phyloP scores from a whole-genome alignment of 2,888 invertebrate genomes.

The Ditula angustiorana region DNA sequence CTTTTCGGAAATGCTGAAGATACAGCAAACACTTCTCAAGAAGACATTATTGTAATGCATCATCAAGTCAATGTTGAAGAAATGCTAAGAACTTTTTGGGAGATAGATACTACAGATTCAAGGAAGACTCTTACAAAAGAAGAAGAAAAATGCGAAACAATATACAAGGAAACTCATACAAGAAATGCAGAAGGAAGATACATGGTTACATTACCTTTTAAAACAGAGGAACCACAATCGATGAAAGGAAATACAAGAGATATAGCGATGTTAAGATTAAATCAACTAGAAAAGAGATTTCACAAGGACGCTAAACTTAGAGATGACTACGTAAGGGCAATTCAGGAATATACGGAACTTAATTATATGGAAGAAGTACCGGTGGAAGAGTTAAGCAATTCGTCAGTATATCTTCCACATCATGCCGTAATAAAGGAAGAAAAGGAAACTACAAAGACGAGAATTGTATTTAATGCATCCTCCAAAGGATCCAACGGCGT shows the following conservation, averaged over 20 bases:
- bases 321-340: conserved; percentile 18
- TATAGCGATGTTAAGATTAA: conserved; percentile 8
- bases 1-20: conserved; percentile 44
- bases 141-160: conserved; percentile 16
- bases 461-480: no score
- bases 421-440: no score
- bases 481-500: no score
- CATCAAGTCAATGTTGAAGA: no score
- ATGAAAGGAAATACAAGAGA: conserved; percentile 21
- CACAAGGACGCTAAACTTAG: conserved; percentile 9
- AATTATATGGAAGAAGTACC: no score
- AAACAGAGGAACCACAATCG: neutral
- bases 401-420: no score
- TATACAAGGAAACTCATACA: neutral
- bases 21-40: no score
- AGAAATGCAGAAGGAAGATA: conserved; percentile 12
- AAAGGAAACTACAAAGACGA: no score
- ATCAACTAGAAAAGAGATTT: conserved; percentile 26
- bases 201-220: neutral
- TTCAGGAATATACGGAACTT: conserved; percentile 18
- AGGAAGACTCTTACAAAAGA: neutral
- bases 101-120: conserved; percentile 25
- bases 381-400: no score
- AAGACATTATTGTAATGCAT: no score
- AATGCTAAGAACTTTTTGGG: no score